These are phyloP conservation scores for Mantis religiosa DNA, from an alignment of 2,888 invertebrate genomes.

Conservation along the genomic window DNA sequence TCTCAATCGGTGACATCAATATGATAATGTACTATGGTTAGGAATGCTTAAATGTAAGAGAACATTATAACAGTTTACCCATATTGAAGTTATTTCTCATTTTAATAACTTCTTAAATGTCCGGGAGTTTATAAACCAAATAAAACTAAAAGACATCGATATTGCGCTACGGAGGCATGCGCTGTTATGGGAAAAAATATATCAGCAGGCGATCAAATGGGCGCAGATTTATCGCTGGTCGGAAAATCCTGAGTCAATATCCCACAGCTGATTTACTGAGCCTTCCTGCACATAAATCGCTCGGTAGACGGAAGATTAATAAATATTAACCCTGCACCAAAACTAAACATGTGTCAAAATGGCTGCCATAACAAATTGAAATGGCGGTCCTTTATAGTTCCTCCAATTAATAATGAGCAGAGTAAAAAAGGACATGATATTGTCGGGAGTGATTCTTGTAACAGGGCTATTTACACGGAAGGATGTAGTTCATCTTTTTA, in stretches of 20 bases:
- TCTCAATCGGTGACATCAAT: no score
- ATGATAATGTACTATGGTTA: no score
- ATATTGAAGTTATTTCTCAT: no score
- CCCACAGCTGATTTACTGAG: not conserved
- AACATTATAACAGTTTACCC: no score
- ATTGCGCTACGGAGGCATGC: not conserved
- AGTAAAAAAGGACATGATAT: not conserved
- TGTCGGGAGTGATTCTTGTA: not conserved
- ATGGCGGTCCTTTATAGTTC: not conserved
- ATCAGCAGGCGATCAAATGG: not conserved
- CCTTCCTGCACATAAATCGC: not conserved
- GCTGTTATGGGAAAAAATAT: not conserved
- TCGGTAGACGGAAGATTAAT: not conserved
- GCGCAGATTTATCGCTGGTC: not conserved
- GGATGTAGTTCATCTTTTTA: not conserved
- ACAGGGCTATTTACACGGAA: not conserved
- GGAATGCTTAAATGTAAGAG: no score
- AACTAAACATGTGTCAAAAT: not conserved
- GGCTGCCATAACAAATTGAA: not conserved
- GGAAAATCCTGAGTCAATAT: not conserved
- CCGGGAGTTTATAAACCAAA: no score
- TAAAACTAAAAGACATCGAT: not conserved
- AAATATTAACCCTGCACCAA: not conserved
- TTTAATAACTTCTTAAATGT: no score
- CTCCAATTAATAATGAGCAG: not conserved